Base-by-base conservation (phyloP, 2,888 invertebrate species). In the Nasonovia ribisnigri region DNA sequence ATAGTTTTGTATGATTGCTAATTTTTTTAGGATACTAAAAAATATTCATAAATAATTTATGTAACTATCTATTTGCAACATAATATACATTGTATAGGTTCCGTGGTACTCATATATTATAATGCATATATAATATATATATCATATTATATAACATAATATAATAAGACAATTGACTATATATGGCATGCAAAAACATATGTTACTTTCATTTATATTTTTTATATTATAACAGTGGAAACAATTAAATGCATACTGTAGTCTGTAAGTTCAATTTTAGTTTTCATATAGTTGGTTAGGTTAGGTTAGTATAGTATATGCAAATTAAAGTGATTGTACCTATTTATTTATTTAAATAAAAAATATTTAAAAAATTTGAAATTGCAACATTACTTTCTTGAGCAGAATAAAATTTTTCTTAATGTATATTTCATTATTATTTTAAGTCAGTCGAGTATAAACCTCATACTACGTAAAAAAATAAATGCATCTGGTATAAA, bases 141-240 rank as follows among this genome's bases (percentile, higher is more conserved):
- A 42, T 86, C n/a, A n/a, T n/a, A n/a, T n/a, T n/a, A n/a, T n/a
- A n/a, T n/a, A n/a, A n/a, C n/a, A n/a, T n/a, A n/a, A 43, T 46
- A 26, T 57, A 57, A 57, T 57, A 77, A 46, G 60, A 90, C 43
- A 67, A 90, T 90, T 67, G 90, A 67, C 90, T 67, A 36, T 90
- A n/a, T 90, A 90, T 90, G 60, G 90, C n/a, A 43, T n/a, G n/a
- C 67, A 20, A 46, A 60, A 90, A 90, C 90, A 60, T 90, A 60
- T 90, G 90, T 67, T 90, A 90, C 90, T 90, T 90, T 90, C 90
- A 90, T 90, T 60, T 89, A 57, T 36, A 77, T 77, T 90, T 90
- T 90, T 46, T 46, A 46, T n/a, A 16, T 60, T 90, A 67, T 24
- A 60, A n/a, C n/a, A n/a, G 54, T 43, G 10, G 8, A 3, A 43